A percentile compares a stretch with the other conserved stretches of the same genome.
Evolutionary conservation across 2,113 vertebrate species (phyloP).

Genomic region (Sturnus vulgaris): DNA sequence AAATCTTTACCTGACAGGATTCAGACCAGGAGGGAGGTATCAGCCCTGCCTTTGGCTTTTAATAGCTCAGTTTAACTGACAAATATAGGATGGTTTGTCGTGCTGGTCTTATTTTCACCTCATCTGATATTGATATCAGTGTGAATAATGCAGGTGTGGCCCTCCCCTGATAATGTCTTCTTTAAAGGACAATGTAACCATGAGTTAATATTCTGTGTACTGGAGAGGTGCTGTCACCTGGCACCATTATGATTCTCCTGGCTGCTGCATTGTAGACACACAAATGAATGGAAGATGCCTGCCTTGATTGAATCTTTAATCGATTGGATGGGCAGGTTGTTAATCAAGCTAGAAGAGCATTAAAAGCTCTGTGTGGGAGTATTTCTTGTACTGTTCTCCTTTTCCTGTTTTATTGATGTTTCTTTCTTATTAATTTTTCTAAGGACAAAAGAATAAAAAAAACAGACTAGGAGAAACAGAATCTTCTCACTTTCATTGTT

Average conservation of each 20-base stretch:
- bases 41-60: neutral
- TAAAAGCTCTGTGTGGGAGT: neutral
- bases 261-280: neutral
- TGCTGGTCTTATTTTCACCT: neutral
- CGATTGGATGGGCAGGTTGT: neutral
- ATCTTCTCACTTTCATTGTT: neutral
- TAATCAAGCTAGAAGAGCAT: neutral
- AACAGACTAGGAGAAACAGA: neutral
- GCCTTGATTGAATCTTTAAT: neutral
- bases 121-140: fast-evolving
- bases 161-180: neutral
- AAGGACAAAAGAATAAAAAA: neutral
- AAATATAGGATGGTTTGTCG: neutral
- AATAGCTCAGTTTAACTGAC: neutral
- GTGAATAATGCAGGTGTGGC: neutral
- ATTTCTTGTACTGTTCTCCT: neutral
- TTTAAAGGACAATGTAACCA: neutral
- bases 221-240: neutral
- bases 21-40: neutral
- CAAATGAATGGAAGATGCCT: neutral
- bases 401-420: neutral
- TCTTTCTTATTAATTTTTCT: neutral
- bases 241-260: neutral
- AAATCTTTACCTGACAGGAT: neutral
- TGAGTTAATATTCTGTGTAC: neutral